Evolutionary conservation across 2,888 invertebrate species (phyloP).

Genomic region (Nowickia ferox): DNA sequence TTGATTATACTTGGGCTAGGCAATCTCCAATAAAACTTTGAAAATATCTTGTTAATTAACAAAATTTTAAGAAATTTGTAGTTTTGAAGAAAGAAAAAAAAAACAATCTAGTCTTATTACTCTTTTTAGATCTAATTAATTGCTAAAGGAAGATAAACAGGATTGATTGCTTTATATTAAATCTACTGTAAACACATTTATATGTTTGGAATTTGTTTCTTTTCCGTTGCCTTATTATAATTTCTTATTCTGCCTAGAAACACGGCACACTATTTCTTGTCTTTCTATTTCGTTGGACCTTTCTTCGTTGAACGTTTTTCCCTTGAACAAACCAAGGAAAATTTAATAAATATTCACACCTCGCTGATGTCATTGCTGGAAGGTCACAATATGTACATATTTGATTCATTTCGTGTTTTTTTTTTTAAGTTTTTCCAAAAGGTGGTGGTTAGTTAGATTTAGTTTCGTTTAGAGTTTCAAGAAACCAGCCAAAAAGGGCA

Average conservation of each 20-base stretch:
- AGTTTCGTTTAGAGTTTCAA: not conserved
- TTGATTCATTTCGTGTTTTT: not conserved
- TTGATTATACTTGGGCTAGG: too few species aligned
- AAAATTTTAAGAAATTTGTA: too few species aligned
- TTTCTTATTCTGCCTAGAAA: constrained; percentile 25
- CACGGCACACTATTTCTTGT: too few species aligned
- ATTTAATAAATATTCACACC: constrained; percentile 79
- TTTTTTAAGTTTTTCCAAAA: constrained; percentile 10
- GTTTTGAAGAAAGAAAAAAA: not conserved
- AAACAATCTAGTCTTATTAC: not conserved
- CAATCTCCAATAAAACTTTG: too few species aligned
- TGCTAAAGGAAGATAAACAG: not conserved
- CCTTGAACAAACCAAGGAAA: constrained; percentile 74
- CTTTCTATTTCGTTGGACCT: not conserved
- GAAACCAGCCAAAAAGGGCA: constrained; percentile 14
- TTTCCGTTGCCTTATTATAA: not conserved
- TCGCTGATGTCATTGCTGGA: constrained; percentile 70
- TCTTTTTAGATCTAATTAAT: constrained; percentile 11
- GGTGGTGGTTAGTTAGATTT: constrained; percentile 55
- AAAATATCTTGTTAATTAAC: too few species aligned
- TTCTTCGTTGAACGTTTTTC: constrained; percentile 18
- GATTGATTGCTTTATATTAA: constrained; percentile 31
- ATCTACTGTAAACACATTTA: constrained; percentile 46
- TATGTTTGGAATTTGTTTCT: constrained; percentile 24
- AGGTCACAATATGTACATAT: not conserved